Conservation (phyloP, 2,113 vertebrate species). For the Eudyptes chrysolophus region DNA sequence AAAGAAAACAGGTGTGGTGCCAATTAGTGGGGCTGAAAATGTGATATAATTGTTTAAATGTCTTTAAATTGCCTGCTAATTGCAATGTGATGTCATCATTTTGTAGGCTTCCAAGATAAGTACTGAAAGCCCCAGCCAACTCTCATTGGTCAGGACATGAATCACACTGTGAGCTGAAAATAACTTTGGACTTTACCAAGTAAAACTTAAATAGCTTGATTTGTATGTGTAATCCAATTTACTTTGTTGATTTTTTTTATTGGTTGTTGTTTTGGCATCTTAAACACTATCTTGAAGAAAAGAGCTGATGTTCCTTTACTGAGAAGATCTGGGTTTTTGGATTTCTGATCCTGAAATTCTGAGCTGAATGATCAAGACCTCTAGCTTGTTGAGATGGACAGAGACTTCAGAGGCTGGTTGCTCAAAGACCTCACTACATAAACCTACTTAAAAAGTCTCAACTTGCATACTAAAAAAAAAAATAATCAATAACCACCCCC, state of each 20-base stretch:
- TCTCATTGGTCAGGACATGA: background rate
- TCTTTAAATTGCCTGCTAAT: slow-evolving; percentile 74
- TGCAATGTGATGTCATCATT: slow-evolving; percentile 56
- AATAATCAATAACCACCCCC: background rate
- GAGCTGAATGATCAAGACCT: background rate
- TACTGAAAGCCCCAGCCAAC: slow-evolving; percentile 37
- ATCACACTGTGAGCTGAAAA: background rate
- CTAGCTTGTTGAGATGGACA: background rate
- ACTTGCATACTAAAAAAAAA: background rate
- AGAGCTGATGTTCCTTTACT: background rate
- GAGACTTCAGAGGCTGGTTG: background rate
- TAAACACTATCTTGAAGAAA: background rate
- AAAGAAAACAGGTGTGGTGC: slow-evolving; percentile 65
- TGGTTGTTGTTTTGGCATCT: background rate
- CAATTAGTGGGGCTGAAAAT: slow-evolving; percentile 63
- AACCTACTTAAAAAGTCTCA: background rate
- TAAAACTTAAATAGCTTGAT: background rate
- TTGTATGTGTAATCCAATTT: background rate
- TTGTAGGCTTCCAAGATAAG: slow-evolving; percentile 66
- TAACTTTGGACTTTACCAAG: background rate
- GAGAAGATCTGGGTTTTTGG: background rate
- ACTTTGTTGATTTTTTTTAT: background rate
- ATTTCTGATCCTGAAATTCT: background rate
- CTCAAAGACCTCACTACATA: background rate
- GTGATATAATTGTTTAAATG: slow-evolving; percentile 66